A percentile compares a stretch with the other conserved stretches of the same genome.
Conservation (phyloP, 2,888 invertebrate genomes). For the Drosophila prostipennis region DNA sequence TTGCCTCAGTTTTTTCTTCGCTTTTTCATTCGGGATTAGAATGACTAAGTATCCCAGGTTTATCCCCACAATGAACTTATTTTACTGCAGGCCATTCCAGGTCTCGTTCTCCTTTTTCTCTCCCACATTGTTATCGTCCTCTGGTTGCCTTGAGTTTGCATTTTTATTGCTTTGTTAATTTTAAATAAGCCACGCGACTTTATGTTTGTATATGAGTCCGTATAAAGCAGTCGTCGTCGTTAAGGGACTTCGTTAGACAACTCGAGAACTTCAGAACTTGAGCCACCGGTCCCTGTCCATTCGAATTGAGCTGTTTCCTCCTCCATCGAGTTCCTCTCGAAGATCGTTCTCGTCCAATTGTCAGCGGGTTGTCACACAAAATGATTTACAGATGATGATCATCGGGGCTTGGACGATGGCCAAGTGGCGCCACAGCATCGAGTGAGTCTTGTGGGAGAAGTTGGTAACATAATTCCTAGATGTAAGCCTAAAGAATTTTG, state of each 20-base stretch:
- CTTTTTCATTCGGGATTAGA: slow-evolving; percentile 12
- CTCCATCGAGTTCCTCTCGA: neutral
- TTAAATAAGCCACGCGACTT: slow-evolving; percentile 68
- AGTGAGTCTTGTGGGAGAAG: slow-evolving; percentile 16
- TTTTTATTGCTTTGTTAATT: slow-evolving; percentile 75
- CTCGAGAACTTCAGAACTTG: slow-evolving; percentile 1
- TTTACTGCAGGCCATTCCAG: slow-evolving; percentile 34
- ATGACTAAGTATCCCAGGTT: slow-evolving; percentile 11
- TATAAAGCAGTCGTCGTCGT: slow-evolving; percentile 11
- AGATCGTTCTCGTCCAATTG: slow-evolving; percentile 59
- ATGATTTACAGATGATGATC: slow-evolving; percentile 61
- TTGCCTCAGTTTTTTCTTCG: slow-evolving; percentile 12
- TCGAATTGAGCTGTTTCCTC: slow-evolving; percentile 53
- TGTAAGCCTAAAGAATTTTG: neutral
- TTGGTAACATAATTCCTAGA: neutral
- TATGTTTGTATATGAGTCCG: slow-evolving; percentile 45
- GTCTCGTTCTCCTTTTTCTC: slow-evolving; percentile 7
- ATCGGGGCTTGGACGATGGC: slow-evolving; percentile 5
- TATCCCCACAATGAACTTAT: slow-evolving; percentile 33
- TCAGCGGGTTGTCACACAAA: slow-evolving; percentile 76
- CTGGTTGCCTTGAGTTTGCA: slow-evolving; percentile 49
- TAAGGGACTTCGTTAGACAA: slow-evolving; percentile 24
- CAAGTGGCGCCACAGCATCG: slow-evolving; percentile 59
- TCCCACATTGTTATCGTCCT: slow-evolving; percentile 47
- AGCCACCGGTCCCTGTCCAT: slow-evolving; percentile 7